phyloP scores from a whole-genome alignment of 2,888 invertebrate species.

The Buathra laborator region DNA sequence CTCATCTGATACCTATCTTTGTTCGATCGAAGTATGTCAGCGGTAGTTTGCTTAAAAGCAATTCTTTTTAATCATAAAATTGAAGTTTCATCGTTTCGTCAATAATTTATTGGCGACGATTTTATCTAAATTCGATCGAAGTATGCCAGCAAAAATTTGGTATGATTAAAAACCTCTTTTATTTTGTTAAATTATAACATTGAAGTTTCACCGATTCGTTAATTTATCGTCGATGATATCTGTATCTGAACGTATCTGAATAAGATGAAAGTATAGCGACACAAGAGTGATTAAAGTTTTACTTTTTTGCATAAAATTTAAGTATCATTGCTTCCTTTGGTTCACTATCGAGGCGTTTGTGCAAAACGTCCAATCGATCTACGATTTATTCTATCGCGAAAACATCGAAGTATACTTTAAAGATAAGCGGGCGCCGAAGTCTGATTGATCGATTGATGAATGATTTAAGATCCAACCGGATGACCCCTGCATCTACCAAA shows the following conservation, averaged over 20 bases:
- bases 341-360: neutral
- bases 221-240: neutral
- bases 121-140: neutral
- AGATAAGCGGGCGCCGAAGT: neutral
- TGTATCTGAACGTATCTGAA: neutral
- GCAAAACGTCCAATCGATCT: neutral
- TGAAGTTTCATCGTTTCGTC: neutral
- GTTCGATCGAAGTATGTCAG: neutral
- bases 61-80: neutral
- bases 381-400: neutral
- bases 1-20: neutral
- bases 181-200: neutral
- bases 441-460: slow-evolving; percentile 8
- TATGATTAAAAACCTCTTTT: neutral
- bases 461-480: neutral
- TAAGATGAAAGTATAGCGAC: neutral
- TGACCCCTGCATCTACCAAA: neutral
- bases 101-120: neutral
- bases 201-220: neutral
- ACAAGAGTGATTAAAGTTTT: neutral
- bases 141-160: neutral
- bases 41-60: neutral
- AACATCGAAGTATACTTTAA: neutral
- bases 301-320: no score
- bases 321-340: neutral